Conservation (phyloP, 2,797 vertebrate genomes). For the Semotilus atromaculatus region DNA sequence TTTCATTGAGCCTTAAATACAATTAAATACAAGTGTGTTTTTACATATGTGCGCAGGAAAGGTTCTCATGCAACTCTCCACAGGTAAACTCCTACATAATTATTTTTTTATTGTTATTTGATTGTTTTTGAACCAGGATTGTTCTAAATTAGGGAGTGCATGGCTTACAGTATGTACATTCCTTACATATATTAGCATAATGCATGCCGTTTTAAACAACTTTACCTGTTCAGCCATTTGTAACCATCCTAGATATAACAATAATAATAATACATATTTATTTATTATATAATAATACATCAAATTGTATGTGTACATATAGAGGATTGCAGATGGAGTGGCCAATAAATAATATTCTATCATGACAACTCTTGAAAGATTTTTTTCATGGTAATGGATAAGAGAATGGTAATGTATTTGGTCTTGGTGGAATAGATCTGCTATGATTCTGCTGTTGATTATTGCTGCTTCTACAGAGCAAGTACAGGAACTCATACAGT, state of each 20-base stretch:
- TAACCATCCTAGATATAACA: background rate
- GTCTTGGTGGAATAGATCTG: too few relatives aligned
- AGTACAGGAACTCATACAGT: too few relatives aligned
- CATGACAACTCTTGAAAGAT: too few relatives aligned
- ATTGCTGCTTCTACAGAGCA: too few relatives aligned
- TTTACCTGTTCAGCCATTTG: background rate
- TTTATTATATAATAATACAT: background rate
- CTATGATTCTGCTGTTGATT: too few relatives aligned
- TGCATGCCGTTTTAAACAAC: background rate
- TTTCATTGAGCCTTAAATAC: background rate
- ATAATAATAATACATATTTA: background rate
- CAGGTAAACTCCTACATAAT: background rate
- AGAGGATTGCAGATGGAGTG: background rate
- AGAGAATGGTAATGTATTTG: too few relatives aligned
- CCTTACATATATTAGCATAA: background rate
- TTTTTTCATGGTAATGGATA: too few relatives aligned
- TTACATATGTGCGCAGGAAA: background rate
- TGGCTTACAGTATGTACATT: background rate
- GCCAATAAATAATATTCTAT: background rate
- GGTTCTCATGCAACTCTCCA: background rate
- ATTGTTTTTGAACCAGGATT: background rate
- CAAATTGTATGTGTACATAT: background rate
- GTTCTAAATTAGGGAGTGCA: background rate
- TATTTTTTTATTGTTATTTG: background rate
- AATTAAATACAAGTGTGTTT: background rate